Conservation (phyloP, 2,113 vertebrate species). For the Lophochroa leadbeateri region DNA sequence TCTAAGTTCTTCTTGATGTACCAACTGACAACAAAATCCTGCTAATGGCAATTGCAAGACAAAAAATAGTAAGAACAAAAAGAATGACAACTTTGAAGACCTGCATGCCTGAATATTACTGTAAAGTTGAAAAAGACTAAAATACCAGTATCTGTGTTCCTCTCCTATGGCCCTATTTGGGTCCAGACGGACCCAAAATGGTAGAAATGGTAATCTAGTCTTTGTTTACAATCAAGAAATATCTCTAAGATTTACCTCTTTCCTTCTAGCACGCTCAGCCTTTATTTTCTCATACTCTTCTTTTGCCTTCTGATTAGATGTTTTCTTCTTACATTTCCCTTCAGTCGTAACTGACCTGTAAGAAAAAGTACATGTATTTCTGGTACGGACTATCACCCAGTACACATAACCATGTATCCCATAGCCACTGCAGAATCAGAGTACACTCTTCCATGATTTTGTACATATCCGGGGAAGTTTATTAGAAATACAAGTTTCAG, state of each 20-base stretch:
- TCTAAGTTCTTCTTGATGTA: neutral
- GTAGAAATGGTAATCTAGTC: neutral
- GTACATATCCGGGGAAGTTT: neutral
- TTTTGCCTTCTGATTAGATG: conserved; percentile 88
- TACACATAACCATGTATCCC: neutral
- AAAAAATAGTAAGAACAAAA: neutral
- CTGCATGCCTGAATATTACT: neutral
- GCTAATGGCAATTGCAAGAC: neutral
- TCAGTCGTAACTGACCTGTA: conserved; percentile 69
- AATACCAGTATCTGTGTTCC: neutral
- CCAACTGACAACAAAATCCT: neutral
- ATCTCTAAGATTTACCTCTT: conserved; percentile 77
- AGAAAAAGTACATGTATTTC: neutral
- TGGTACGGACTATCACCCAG: neutral
- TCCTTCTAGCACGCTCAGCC: conserved; percentile 81
- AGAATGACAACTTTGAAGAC: neutral
- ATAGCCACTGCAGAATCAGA: neutral
- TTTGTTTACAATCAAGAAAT: neutral
- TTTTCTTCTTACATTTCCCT: conserved; percentile 82
- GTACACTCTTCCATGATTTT: neutral
- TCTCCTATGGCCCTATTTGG: neutral
- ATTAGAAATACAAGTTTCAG: neutral
- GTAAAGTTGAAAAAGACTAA: neutral
- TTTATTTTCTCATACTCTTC: conserved; percentile 85
- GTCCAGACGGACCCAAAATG: neutral